Evolutionary conservation across 1,140 invertebrate species (phyloP).

Genomic region (Cyclargus thomasi): DNA sequence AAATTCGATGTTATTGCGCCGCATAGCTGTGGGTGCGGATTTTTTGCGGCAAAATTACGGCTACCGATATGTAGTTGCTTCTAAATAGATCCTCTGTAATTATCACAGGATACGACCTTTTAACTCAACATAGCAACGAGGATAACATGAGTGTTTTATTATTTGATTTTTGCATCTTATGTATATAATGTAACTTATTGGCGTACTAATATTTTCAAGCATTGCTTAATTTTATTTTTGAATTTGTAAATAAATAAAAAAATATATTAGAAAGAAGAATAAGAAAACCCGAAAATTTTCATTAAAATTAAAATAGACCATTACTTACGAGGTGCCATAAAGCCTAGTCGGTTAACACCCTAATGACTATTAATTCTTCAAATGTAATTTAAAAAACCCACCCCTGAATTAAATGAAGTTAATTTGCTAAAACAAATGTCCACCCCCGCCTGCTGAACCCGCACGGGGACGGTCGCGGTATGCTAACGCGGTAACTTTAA

Average conservation of each 20-base stretch:
- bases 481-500: slow-evolving; percentile 27
- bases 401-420: slow-evolving; percentile 11
- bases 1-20: slow-evolving; percentile 13
- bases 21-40: slow-evolving; percentile 11
- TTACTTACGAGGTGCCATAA: background rate
- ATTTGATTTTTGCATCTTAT: no score
- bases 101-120: background rate
- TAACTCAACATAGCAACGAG: no score
- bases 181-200: no score
- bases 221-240: no score
- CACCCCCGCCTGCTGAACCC: slow-evolving; percentile 17
- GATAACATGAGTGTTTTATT: no score
- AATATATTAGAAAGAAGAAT: background rate
- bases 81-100: background rate
- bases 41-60: slow-evolving; percentile 6
- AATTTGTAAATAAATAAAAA: background rate
- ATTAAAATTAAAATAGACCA: background rate
- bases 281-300: background rate
- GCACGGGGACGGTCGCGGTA: slow-evolving; percentile 16
- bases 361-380: background rate
- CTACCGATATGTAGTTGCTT: background rate
- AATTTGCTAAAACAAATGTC: slow-evolving; percentile 16
- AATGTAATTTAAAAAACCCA: slow-evolving; percentile 14
- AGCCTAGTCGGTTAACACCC: background rate
- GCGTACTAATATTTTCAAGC: no score